These are phyloP conservation scores for Dendroctonus ponderosae DNA, from an alignment of 1,140 invertebrate genomes.

Conservation along the genomic window DNA sequence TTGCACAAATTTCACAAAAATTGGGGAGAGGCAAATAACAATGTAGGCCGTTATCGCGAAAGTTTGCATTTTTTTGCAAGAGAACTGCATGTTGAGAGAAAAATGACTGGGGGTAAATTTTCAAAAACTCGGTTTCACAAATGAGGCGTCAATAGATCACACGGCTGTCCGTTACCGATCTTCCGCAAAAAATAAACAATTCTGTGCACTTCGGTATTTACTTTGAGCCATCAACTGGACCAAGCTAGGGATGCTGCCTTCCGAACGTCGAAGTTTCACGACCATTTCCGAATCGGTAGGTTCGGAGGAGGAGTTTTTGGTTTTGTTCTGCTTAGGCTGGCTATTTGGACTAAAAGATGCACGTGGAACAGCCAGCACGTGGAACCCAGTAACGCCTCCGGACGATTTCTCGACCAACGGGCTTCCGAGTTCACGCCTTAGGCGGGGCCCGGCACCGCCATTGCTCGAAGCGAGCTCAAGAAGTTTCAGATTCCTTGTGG, in stretches of 20 bases:
- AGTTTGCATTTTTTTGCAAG: conserved; percentile 11
- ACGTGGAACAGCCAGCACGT: conserved; percentile 50
- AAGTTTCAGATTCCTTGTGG: conserved; percentile 29
- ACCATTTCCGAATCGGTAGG: conserved; percentile 6
- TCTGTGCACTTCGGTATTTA: conserved; percentile 49
- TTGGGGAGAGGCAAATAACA: conserved; percentile 35
- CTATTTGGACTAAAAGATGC: conserved; percentile 43
- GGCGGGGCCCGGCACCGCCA: conserved; percentile 39
- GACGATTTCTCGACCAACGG: conserved; percentile 31
- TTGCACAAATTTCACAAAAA: conserved; percentile 28
- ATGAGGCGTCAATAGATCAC: conserved; percentile 28
- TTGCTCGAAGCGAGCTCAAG: conserved; percentile 31
- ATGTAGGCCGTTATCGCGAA: conserved; percentile 29
- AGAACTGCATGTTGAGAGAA: neutral
- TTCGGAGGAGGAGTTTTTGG: conserved; percentile 45
- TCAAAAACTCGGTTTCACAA: conserved; percentile 8
- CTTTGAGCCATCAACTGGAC: conserved; percentile 42
- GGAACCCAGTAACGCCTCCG: conserved; percentile 37
- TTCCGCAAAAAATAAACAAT: conserved; percentile 52
- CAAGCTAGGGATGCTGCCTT: conserved; percentile 45
- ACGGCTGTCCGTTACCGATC: conserved; percentile 27
- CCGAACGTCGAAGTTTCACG: conserved; percentile 19
- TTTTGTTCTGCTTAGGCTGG: conserved; percentile 44
- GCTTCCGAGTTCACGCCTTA: conserved; percentile 29
- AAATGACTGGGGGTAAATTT: neutral